A percentile compares a stretch with the other conserved stretches of the same genome.
Conservation (phyloP, 2,113 vertebrate species). For the Micronycteris hirsuta region DNA sequence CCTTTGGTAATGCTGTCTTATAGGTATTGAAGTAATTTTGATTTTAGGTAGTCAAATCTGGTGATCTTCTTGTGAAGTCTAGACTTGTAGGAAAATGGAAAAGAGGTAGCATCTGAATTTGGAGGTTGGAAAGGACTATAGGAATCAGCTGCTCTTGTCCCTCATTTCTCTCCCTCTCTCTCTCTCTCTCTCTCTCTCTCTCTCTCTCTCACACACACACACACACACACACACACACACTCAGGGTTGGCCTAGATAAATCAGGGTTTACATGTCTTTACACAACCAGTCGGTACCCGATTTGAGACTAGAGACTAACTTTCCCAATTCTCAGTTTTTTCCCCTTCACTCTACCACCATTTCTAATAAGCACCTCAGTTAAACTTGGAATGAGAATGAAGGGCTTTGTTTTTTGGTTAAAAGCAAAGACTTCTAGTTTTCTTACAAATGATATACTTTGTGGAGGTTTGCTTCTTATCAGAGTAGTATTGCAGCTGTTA, state of each 20-base stretch:
- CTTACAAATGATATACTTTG: neutral
- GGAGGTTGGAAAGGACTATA: neutral
- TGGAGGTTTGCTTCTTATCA: neutral
- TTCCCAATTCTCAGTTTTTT: neutral
- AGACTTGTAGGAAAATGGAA: neutral
- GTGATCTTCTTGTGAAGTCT: neutral
- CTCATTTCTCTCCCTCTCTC: neutral
- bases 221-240: too few species aligned
- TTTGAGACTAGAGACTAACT: neutral
- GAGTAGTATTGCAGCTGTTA: neutral
- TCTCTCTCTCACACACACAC: too few species aligned
- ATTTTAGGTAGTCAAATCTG: neutral
- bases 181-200: too few species aligned
- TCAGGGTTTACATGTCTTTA: neutral
- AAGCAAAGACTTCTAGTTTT: neutral
- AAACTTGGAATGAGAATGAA: conserved; percentile 3
- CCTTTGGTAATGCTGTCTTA: neutral
- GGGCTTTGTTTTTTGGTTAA: neutral
- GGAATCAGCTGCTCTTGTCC: neutral
- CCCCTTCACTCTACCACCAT: neutral
- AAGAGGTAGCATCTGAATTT: neutral
- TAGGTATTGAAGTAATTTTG: neutral
- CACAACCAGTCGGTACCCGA: neutral
- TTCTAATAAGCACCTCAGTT: neutral
- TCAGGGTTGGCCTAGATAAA: neutral